Conservation (phyloP, 2,113 vertebrate genomes). For the Zosterops pallidus region DNA sequence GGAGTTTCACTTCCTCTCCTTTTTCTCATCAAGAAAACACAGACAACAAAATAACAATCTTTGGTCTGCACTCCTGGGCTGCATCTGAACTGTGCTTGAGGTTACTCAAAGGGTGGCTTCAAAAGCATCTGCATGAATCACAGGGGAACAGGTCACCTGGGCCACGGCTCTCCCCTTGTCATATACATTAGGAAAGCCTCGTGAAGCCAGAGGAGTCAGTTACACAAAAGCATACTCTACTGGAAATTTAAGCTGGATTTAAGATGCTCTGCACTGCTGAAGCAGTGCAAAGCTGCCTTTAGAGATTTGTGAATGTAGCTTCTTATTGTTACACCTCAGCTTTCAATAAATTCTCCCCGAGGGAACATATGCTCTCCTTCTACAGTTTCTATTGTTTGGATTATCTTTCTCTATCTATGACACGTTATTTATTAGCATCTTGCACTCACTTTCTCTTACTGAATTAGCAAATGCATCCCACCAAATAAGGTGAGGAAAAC, state of each 20-base stretch:
- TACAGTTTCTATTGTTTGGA: neutral
- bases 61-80: neutral
- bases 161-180: neutral
- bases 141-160: neutral
- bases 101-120: neutral
- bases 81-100: neutral
- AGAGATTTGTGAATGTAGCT: constrained; percentile 14
- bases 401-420: neutral
- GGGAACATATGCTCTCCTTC: neutral
- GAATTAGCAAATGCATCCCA: neutral
- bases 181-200: neutral
- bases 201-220: neutral
- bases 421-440: neutral
- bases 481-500: neutral
- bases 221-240: neutral
- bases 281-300: constrained; percentile 34
- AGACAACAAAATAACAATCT: neutral
- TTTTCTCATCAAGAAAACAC: neutral
- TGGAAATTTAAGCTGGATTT: constrained; percentile 47
- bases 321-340: constrained; percentile 1
- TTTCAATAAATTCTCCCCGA: constrained; percentile 18
- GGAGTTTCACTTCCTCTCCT: neutral
- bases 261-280: constrained; percentile 14
- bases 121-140: neutral
- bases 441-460: neutral